Percentiles rank a stretch among this genome's conserved stretches.
Conservation (phyloP, 2,888 invertebrate species). For the Mantis religiosa region DNA sequence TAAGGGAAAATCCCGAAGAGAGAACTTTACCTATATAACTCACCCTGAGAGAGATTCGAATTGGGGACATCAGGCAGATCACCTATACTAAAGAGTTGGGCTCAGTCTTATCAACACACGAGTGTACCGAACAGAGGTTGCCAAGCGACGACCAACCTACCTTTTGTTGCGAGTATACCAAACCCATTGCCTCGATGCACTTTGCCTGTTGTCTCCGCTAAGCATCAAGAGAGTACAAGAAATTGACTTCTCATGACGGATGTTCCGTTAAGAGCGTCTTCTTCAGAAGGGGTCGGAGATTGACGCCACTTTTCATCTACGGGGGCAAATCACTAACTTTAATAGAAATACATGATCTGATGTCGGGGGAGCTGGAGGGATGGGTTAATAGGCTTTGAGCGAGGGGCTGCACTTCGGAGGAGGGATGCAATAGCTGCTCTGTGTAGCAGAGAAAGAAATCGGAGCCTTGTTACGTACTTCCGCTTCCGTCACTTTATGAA, state of each 20-base stretch:
- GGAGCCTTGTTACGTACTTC: no score
- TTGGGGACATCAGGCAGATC: no score
- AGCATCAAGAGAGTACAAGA: not conserved
- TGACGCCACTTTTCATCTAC: conserved; percentile 26
- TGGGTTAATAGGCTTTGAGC: not conserved
- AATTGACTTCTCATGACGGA: not conserved
- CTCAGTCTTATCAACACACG: no score
- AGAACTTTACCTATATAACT: no score
- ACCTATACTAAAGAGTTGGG: no score
- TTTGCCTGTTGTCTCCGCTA: not conserved
- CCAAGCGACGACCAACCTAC: no score
- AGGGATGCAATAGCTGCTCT: not conserved
- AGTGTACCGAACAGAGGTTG: no score
- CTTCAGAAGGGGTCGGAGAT: conserved; percentile 21
- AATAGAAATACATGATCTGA: conserved; percentile 24
- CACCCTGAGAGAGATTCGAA: no score
- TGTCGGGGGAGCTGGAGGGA: no score
- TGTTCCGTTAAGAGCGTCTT: not conserved
- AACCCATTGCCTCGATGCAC: not conserved
- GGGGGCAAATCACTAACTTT: conserved; percentile 21
- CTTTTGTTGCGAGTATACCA: not conserved
- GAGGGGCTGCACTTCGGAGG: conserved; percentile 4
- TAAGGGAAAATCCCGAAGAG: no score
- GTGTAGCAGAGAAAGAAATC: no score
- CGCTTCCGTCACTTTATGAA: no score